Percentiles rank a stretch among this genome's conserved stretches.
phyloP scores from a whole-genome alignment of 2,113 vertebrate genomes.

The Meles meles region DNA sequence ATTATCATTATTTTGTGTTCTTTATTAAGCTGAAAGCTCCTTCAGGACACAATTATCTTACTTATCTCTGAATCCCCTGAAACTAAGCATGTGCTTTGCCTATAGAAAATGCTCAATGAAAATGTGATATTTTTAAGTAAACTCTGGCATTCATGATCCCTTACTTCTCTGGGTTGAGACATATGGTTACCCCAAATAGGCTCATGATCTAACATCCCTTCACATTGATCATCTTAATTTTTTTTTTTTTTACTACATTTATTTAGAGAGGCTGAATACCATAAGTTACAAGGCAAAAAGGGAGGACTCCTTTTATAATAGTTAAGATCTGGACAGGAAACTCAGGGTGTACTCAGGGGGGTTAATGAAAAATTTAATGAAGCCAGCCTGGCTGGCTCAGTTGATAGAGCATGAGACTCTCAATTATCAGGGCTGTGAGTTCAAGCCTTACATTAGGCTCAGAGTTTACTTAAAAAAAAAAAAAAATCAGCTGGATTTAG shows the following conservation, averaged over 20 bases:
- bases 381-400: neutral
- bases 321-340: neutral
- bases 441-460: neutral
- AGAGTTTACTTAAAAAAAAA: neutral
- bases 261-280: neutral
- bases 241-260: neutral
- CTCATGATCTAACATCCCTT: neutral
- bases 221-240: neutral
- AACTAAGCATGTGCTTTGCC: neutral
- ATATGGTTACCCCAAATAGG: neutral
- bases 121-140: neutral
- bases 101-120: neutral
- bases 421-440: neutral
- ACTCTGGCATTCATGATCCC: neutral
- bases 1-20: constrained; percentile 12
- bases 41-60: neutral
- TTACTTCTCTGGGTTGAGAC: neutral
- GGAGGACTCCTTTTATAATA: neutral
- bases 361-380: neutral
- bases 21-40: neutral
- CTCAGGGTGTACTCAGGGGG: neutral
- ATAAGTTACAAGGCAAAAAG: neutral
- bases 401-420: neutral
- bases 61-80: neutral
- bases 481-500: neutral